Evolutionary conservation across 1,140 invertebrate genomes (phyloP).

Genomic region (Cydia amplana): DNA sequence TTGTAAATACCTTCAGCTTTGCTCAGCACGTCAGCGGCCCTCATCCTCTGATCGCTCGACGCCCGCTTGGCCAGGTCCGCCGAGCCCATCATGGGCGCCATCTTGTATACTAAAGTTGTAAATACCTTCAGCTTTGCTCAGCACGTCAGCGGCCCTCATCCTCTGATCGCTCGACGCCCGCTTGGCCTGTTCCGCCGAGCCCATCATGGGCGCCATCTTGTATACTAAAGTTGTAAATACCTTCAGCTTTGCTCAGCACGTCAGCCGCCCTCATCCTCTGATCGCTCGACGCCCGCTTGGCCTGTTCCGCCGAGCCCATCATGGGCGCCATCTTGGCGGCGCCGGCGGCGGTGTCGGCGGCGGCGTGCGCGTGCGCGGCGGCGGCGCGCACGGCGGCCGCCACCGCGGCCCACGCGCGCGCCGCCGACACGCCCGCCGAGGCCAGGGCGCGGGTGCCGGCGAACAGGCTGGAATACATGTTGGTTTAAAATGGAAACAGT

Average conservation of each 20-base stretch:
- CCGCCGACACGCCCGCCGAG: conserved; percentile 86
- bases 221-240: conserved; percentile 47
- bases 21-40: no score
- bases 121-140: no score
- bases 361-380: conserved; percentile 82
- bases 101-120: no score
- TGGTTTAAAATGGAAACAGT: not conserved
- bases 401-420: conserved; percentile 91
- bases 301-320: conserved; percentile 43
- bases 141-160: no score
- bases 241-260: conserved; percentile 72
- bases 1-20: no score
- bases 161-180: no score
- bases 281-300: conserved; percentile 45
- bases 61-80: no score
- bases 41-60: no score
- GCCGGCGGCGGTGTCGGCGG: conserved; percentile 82
- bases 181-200: no score
- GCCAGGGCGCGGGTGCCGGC: conserved; percentile 84
- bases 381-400: conserved; percentile 84
- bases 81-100: no score
- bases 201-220: no score
- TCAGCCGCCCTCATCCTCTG: conserved; percentile 58
- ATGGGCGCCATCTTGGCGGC: conserved; percentile 55
- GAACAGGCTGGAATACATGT: conserved; percentile 81